Percentiles rank a stretch among this genome's conserved stretches.
phyloP scores from a whole-genome alignment of 2,888 invertebrate species.

The Rhamnusium bicolor region DNA sequence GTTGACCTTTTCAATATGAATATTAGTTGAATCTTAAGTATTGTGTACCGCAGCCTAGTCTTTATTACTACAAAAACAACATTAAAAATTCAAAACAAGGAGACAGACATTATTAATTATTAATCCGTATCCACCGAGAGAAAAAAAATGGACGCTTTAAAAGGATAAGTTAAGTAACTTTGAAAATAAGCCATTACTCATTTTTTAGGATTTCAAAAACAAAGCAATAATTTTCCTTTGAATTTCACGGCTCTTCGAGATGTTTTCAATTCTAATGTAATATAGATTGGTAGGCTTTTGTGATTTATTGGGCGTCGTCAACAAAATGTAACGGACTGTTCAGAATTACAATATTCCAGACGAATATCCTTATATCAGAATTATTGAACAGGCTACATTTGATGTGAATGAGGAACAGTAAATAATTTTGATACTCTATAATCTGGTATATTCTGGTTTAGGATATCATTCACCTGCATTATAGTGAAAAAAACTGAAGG shows the following conservation, averaged over 20 bases:
- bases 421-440: too few species aligned
- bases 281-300: not conserved
- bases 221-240: not conserved
- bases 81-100: not conserved
- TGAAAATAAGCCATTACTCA: not conserved
- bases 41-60: not conserved
- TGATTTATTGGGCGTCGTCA: not conserved
- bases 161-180: not conserved
- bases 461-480: too few species aligned
- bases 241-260: not conserved
- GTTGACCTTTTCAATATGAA: too few species aligned
- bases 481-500: too few species aligned
- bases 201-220: not conserved
- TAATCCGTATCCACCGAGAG: not conserved
- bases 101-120: not conserved
- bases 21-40: too few species aligned
- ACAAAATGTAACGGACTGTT: not conserved
- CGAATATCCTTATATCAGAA: not conserved
- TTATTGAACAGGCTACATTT: not conserved
- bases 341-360: not conserved
- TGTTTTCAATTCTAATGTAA: not conserved
- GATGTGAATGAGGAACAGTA: not conserved
- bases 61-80: not conserved
- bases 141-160: not conserved
- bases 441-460: too few species aligned